Base-by-base conservation (phyloP, 2,797 vertebrate species). In the Chromis chromis region DNA sequence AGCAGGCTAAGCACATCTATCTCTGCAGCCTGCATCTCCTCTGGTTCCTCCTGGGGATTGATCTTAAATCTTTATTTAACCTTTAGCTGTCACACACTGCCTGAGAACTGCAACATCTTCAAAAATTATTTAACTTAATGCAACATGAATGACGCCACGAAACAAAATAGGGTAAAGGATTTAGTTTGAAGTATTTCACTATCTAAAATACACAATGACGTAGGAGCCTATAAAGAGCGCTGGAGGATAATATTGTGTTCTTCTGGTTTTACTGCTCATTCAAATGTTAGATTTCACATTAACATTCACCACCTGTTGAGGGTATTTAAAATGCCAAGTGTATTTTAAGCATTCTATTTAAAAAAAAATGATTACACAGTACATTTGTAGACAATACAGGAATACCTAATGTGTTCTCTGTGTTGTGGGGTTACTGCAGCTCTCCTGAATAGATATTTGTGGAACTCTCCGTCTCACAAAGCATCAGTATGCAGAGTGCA, bases 31-130 rank as follows among this genome's bases (percentile, higher is more conserved):
- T 53, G 48, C 13, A 10, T 44, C 36, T 67, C 66, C 56, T 57
- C 19, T 42, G 39, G 27, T n/a, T 76, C 25, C 65, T 53, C 49
- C 28, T 25, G 52, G 17, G 62, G 31, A 80, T 46, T 80, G 61
- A 78, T 76, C 67, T 55, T 68, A 53, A 76, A 75, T 82, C 44
- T 81, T 63, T 79, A 66, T 74, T 78, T 65, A 85, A 88, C 78
- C 73, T 86, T 76, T 78, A n/a, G 56, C 36, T 79, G 28, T 60
- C 55, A 33, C 13, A 42, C 22, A 39, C 42, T 49, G 36, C 17
- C 21, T 36, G 42, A 72, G 10, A 28, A 79, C 6, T 27, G 56
- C n/a, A 70, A 54, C 36, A 70, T 54, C 24, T 49, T 42, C 48
- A 21, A 65, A 84, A 14, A 74, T 82, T 60, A 81, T 79, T 81